Conservation (phyloP, 2,797 vertebrate genomes). For the Myotis daubentonii region DNA sequence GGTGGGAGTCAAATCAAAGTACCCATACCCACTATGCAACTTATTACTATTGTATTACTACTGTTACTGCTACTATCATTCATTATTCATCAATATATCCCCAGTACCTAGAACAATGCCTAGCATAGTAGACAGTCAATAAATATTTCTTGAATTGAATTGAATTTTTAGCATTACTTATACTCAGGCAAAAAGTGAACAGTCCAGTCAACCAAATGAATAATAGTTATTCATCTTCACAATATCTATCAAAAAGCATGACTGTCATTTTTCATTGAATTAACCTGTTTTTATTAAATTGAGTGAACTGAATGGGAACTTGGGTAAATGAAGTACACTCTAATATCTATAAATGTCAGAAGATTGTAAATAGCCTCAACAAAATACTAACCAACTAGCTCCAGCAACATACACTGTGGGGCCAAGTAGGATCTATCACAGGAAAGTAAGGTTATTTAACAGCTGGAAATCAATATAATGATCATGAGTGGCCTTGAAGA, state of each 20-base stretch:
- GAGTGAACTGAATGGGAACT: background rate
- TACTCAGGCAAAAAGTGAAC: constrained; percentile 30
- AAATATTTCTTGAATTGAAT: constrained; percentile 1
- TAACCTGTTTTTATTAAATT: constrained; percentile 32
- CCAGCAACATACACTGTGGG: background rate
- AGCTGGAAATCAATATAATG: background rate
- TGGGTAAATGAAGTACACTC: background rate
- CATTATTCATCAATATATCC: background rate
- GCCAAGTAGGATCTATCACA: background rate
- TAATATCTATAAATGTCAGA: constrained; percentile 35
- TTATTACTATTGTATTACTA: background rate
- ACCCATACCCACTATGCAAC: background rate
- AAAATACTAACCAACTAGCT: constrained; percentile 47
- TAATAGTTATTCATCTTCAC: constrained; percentile 8
- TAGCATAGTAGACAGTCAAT: background rate
- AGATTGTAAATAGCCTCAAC: constrained; percentile 9
- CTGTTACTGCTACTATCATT: background rate
- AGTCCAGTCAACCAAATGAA: constrained; percentile 5
- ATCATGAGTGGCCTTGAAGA: constrained; percentile 17
- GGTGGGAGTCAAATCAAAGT: background rate
- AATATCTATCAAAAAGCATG: constrained; percentile 40
- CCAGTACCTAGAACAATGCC: background rate
- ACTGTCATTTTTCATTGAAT: constrained; percentile 30
- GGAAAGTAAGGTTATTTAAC: background rate
- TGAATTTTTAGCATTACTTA: constrained; percentile 32